These are phyloP conservation scores for Caenorhabditis macrosperma DNA, from an alignment of 2,888 invertebrate species.

Conservation along the genomic window DNA sequence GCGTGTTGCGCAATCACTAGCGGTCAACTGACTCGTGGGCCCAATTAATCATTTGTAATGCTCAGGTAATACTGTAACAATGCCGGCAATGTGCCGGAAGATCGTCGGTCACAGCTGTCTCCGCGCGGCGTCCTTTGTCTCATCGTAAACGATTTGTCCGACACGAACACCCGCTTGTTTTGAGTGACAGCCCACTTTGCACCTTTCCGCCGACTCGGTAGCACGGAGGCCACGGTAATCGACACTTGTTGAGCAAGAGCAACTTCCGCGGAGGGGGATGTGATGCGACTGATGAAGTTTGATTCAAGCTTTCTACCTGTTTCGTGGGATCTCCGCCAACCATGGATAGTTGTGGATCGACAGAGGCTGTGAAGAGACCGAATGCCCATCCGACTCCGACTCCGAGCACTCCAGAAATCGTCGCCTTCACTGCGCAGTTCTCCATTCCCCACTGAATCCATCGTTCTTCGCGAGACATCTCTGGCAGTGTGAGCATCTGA, in stretches of 20 bases:
- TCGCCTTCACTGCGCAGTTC: slow-evolving; percentile 93
- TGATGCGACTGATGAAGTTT: too few species aligned
- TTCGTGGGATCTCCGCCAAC: slow-evolving; percentile 77
- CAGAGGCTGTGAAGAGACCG: slow-evolving; percentile 95
- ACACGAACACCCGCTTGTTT: slow-evolving; percentile 44
- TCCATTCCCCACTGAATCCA: slow-evolving; percentile 90
- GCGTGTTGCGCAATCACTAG: slow-evolving; percentile 34
- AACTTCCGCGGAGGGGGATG: slow-evolving; percentile 41
- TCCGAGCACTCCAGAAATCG: slow-evolving; percentile 88
- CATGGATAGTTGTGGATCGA: slow-evolving; percentile 89
- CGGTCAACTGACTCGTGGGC: slow-evolving; percentile 34
- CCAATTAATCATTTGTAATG: slow-evolving; percentile 39
- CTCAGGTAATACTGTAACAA: slow-evolving; percentile 36
- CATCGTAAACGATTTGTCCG: slow-evolving; percentile 60
- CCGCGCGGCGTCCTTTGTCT: slow-evolving; percentile 51
- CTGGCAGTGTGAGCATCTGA: slow-evolving; percentile 75
- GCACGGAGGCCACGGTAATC: slow-evolving; percentile 35
- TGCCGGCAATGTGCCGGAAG: too few species aligned
- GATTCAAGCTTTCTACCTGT: slow-evolving; percentile 68
- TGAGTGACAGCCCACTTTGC: slow-evolving; percentile 59
- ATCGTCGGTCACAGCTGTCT: slow-evolving; percentile 30
- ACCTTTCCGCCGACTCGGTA: slow-evolving; percentile 55
- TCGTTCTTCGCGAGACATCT: slow-evolving; percentile 88
- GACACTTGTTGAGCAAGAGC: slow-evolving; percentile 45
- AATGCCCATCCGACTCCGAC: slow-evolving; percentile 86